Percentiles rank a stretch among this genome's conserved stretches.
These are phyloP conservation scores for Leptinotarsa defecta DNA, from an alignment of 1,140 invertebrate genomes.

Conservation along the genomic window DNA sequence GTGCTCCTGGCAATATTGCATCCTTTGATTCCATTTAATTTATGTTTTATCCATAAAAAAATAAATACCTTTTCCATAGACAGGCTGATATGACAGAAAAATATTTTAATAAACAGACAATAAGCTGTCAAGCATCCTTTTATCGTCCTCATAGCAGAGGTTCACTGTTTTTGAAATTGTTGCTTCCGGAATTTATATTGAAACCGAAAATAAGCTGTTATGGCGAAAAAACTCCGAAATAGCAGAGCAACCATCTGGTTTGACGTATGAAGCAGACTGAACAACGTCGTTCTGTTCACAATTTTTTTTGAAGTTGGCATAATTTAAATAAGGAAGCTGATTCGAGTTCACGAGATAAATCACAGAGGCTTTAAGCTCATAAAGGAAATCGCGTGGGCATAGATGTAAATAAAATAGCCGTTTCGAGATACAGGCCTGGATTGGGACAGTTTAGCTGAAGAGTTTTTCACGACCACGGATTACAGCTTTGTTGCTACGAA, in stretches of 20 bases:
- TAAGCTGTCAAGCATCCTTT: no score
- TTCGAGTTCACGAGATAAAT: constrained; percentile 3
- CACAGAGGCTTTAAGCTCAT: neutral
- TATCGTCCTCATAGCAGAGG: neutral
- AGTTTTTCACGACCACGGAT: no score
- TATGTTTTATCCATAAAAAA: no score
- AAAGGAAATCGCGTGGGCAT: constrained; percentile 4
- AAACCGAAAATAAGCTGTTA: neutral
- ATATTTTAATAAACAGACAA: no score
- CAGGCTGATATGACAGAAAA: no score
- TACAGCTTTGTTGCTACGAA: no score
- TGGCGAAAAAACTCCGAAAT: neutral
- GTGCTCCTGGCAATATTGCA: no score
- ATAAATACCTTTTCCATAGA: no score
- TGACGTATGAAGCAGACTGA: neutral
- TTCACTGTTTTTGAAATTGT: neutral
- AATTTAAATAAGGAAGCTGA: constrained; percentile 2
- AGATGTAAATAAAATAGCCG: neutral
- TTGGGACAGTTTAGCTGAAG: neutral
- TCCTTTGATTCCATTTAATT: no score
- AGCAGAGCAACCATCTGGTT: neutral
- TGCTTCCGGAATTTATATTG: neutral
- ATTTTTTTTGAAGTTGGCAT: neutral
- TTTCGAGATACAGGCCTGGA: neutral
- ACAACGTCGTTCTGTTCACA: neutral